Base-by-base conservation (phyloP, 64 coral and sea anemone species). In the Montipora sp. region DNA sequence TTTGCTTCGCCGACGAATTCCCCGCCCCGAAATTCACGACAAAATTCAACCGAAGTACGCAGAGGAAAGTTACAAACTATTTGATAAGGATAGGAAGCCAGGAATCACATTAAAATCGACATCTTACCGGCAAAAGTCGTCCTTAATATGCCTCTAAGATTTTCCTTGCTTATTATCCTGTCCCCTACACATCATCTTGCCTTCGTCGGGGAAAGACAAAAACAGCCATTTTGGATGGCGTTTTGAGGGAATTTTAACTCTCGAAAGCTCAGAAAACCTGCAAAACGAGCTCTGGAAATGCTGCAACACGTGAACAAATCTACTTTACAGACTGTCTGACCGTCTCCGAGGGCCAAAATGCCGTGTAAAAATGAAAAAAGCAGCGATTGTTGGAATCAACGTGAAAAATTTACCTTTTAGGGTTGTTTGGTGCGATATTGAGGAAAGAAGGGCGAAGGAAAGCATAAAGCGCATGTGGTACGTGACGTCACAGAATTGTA, bases 391-490 rank as follows among this genome's bases (percentile, higher is more conserved):
- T 95, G 94, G 87, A 89, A 87, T 94, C 90, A 96, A 93, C 70
- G 89, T 90, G 84, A 95, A 89, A 78, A 94, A 94, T 96, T 91
- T 96, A 95, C 90, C 83, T 99, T 96, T 99, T 96, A 96, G 98
- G 93, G 95, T 99, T 96, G 94, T 96, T 96, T 96, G 92, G 87
- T 96, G 89, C 95, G 98, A 99, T 99, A 99, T 99, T 99, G 98
- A 96, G 98, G 94, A 98, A 99, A 96, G 95, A 99, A 99, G 98
- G 98, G 94, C 94, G 95, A 99, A 99, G 98, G 98, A 99, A 96
- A 99, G 98, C 98, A 99, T 99, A 99, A 99, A 96, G 98, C 98
- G 98, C 98, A 99, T 99, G 98, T 99, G 98, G 98, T 99, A 99
- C 90, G 98, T 99, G 98, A 99, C 94, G 98, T 99, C 98, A 99